Evolutionary conservation across 2,113 vertebrate species (phyloP), one percentile per base, ranked within the genome.

Genomic region (Tetrao urogallus): DNA sequence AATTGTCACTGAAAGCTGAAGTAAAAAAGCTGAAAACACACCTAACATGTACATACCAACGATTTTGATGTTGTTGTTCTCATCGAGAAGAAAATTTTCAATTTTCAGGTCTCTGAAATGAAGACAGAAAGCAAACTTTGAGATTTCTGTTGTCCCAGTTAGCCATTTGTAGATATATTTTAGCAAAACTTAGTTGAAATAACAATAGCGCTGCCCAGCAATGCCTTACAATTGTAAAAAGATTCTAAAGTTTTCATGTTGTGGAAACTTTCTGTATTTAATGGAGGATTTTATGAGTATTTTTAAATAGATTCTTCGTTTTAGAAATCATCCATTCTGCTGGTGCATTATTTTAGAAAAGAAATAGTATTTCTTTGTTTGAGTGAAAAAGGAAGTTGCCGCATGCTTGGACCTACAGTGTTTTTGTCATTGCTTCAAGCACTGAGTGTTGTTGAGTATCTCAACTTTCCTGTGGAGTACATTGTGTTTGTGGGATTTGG

Each of bases 21-120:
- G 27, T 3, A 67, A 43, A 40, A 66, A 89, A 81, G 19, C 13
- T 42, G 58, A 89, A 60, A 92, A 71, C 13, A 40, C 6, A 28
- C 38, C 17, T 30, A 79, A 9, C 0, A 4, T 70, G 50, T 17
- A 98, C 98, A 38, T 98, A 99, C 98, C 98, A 76, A 98, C 94
- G 28, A 98, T 99, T 98, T 99, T 98, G 92, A 98, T 98, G 96
- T 98, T 98, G 94, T 98, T 98, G 60, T 98, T 98, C 86, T 98
- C 98, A 88, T 98, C 98, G 61, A 99, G 97, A 81, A 99, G 98
- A 96, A 99, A 99, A 97, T 98, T 98, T 97, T 98, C 98, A 82
- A 98, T 98, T 97, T 98, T 99, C 70, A 99, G 93, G 94, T 99
- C 98, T 92, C 98, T 99, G 72, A 89, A 93, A 94, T 60, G 60